Base-by-base conservation (phyloP, 2,797 vertebrate genomes). In the Bradypus variegatus region DNA sequence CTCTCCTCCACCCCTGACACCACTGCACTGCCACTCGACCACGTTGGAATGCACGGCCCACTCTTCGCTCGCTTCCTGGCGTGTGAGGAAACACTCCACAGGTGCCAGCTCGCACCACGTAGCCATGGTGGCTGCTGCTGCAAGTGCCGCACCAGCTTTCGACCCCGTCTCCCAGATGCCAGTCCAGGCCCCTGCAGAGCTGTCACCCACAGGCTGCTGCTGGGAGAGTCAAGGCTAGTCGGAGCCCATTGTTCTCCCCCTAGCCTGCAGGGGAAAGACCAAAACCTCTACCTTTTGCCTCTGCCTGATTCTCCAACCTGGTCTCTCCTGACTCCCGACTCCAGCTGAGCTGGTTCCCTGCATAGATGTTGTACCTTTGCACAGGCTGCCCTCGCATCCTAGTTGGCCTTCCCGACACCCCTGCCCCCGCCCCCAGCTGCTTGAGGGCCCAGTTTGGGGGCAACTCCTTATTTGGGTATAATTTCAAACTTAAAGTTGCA, bases 111-210 rank as follows among this genome's bases (percentile, higher is more conserved):
- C 18, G 36, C 89, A 50, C 27, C 21, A 1, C 11, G 38, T 8
- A n/a, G 4, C 2, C 3, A 15, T 3, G n/a, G 16, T 5, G 14
- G 50, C 38, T 3, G 11, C 19, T 18, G 29, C 6, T 27, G 33
- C 8, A 6, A 29, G 25, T 12, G 0, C 65, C 25, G 16, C 6
- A 14, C 58, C 21, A 62, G 41, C 75, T 36, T 29, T 29, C 23
- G 64, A 23, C 64, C 45, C n/a, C 18, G 27, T 2, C 36, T 84
- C n/a, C 50, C 21, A 31, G 21, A 33, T 82, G 62, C 84, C 15
- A 15, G 2, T n/a, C 70, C 48, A 3, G 33, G 50, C 41, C 65
- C 55, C 65, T 69, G n/a, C 84, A 38, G 19, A 53, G 11, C 4
- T 16, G 19, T 65, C 48, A 6, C 8, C 58, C 16, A 11, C 1